Conservation (phyloP, 2,797 vertebrate genomes). For the Pangasius sanitwongsei region DNA sequence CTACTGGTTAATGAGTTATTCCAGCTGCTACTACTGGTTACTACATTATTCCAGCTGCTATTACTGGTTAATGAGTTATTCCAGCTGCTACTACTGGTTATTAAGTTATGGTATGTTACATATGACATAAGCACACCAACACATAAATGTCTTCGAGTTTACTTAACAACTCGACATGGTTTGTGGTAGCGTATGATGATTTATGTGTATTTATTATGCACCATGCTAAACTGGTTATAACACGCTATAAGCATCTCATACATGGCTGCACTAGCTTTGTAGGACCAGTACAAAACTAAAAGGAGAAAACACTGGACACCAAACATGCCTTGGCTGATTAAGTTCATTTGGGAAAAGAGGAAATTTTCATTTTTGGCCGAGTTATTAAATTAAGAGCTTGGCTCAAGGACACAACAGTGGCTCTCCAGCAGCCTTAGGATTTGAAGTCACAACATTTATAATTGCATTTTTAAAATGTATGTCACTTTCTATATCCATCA, state of each 20-base stretch:
- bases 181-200: not conserved
- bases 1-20: not conserved
- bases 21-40: not conserved
- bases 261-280: not conserved
- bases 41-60: not conserved
- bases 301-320: too few relatives aligned
- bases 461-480: not conserved
- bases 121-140: not conserved
- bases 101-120: not conserved
- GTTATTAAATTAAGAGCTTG: not conserved
- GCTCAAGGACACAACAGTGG: not conserved
- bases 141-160: not conserved
- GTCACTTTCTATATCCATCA: not conserved
- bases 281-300: not conserved
- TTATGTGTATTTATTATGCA: not conserved
- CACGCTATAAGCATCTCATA: not conserved
- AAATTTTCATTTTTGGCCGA: not conserved
- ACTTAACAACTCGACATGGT: not conserved
- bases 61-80: not conserved
- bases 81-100: not conserved
- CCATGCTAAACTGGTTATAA: not conserved
- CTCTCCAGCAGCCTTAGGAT: not conserved
- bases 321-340: not conserved
- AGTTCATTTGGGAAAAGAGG: not conserved
- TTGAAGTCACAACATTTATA: not conserved